Conservation (phyloP, 2,113 vertebrate species). For the Phodopus roborovskii region DNA sequence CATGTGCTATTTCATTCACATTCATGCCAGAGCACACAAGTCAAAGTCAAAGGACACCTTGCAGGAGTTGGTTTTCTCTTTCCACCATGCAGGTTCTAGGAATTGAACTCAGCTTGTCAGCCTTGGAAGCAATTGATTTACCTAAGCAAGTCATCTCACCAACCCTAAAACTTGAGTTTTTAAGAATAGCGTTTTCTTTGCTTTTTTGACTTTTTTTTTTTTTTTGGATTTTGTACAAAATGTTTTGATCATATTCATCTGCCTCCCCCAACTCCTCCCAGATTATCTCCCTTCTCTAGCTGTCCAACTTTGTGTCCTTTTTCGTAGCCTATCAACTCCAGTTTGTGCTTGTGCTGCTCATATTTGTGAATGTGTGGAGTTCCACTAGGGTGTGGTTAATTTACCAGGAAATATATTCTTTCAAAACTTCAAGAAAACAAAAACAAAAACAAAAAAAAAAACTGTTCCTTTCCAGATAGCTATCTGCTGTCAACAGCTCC, state of each 20-base stretch:
- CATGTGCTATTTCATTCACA: neutral
- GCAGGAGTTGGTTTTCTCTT: neutral
- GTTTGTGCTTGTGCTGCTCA: neutral
- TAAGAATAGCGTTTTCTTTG: neutral
- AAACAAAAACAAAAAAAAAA: neutral
- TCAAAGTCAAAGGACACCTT: neutral
- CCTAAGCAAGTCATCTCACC: neutral
- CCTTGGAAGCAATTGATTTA: neutral
- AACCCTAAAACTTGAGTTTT: conserved; percentile 14
- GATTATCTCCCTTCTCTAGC: neutral
- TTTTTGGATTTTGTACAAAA: neutral
- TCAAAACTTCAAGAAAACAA: neutral
- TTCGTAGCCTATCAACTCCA: neutral
- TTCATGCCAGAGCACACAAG: neutral
- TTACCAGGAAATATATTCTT: neutral
- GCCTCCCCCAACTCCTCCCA: neutral
- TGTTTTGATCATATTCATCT: neutral
- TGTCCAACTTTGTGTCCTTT: neutral
- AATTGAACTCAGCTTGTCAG: neutral
- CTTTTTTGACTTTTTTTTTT: neutral
- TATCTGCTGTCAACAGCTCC: neutral
- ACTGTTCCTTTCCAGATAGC: neutral
- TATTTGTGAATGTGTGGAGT: neutral
- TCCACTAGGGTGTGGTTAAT: neutral
- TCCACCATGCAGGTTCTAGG: too few species aligned